Evolutionary conservation across 2,888 invertebrate species (phyloP).

Genomic region (Eubasilissa splendida): DNA sequence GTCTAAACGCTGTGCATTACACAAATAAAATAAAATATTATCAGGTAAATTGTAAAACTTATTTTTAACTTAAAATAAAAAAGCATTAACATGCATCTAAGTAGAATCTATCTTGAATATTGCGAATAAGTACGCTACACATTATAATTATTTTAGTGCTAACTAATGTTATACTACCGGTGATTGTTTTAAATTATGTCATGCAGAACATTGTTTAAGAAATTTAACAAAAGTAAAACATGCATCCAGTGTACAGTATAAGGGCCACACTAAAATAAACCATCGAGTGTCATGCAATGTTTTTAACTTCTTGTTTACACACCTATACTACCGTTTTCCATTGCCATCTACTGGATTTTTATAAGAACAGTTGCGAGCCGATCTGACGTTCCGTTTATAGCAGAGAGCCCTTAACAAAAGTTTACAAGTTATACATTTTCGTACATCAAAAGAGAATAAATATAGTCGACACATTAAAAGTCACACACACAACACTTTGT

Average conservation of each 20-base stretch:
- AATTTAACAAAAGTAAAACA: conserved; percentile 18
- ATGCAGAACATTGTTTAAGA: conserved; percentile 35
- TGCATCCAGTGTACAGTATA: conserved; percentile 7
- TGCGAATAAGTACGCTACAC: not conserved
- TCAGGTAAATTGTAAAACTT: no score
- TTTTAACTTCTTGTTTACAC: conserved; percentile 54
- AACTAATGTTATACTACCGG: conserved; percentile 21
- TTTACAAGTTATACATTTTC: conserved; percentile 48
- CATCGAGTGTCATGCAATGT: conserved; percentile 54
- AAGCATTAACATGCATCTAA: conserved; percentile 17
- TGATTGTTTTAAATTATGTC: conserved; percentile 33
- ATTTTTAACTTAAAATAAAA: not conserved
- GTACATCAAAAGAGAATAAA: conserved; percentile 31
- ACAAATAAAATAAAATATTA: no score
- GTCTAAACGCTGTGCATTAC: no score
- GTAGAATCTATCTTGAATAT: conserved; percentile 1
- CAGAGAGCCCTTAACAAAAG: conserved; percentile 55
- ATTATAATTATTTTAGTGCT: conserved; percentile 3
- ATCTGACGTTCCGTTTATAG: conserved; percentile 55
- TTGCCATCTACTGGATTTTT: conserved; percentile 50
- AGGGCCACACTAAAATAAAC: conserved; percentile 20
- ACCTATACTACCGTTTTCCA: conserved; percentile 57
- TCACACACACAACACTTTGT: conserved; percentile 39
- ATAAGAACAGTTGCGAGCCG: conserved; percentile 47
- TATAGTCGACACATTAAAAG: conserved; percentile 36